These are phyloP conservation scores for Enteromius radiatus DNA, from an alignment of 2,797 vertebrate species.

Conservation along the genomic window DNA sequence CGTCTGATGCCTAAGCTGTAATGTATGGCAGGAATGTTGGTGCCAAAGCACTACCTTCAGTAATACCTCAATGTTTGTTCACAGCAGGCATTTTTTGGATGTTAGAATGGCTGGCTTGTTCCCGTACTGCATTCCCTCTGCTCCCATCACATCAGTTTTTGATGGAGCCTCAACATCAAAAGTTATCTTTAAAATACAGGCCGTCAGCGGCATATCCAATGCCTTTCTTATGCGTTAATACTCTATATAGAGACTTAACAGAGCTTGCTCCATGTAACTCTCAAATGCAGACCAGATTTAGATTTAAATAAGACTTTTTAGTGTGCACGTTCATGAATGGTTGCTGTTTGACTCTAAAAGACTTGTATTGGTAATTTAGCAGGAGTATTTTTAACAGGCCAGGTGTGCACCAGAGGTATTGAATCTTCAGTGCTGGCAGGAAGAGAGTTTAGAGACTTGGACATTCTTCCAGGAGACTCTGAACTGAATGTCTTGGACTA, in stretches of 20 bases:
- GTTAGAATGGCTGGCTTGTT: slow-evolving; percentile 62
- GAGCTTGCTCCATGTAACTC: slow-evolving; percentile 62
- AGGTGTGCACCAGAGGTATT: slow-evolving; percentile 31
- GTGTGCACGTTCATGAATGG: not conserved
- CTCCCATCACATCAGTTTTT: slow-evolving; percentile 59
- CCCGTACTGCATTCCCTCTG: slow-evolving; percentile 49
- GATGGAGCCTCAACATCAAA: slow-evolving; percentile 67
- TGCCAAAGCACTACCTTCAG: slow-evolving; percentile 58
- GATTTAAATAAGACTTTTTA: slow-evolving; percentile 61
- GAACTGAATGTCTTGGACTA: slow-evolving; percentile 10
- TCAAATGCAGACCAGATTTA: slow-evolving; percentile 65
- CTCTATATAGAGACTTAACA: slow-evolving; percentile 67
- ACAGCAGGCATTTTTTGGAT: slow-evolving; percentile 56
- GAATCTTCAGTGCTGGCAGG: not conserved
- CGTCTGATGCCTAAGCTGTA: slow-evolving; percentile 52
- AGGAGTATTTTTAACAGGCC: not conserved
- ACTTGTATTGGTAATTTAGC: not conserved
- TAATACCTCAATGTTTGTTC: slow-evolving; percentile 65
- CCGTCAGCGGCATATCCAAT: slow-evolving; percentile 65
- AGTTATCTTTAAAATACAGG: slow-evolving; percentile 69
- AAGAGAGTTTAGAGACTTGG: slow-evolving; percentile 26
- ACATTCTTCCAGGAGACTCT: slow-evolving; percentile 34
- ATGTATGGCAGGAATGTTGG: slow-evolving; percentile 56
- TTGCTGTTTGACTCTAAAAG: not conserved
- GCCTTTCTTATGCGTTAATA: slow-evolving; percentile 67